phyloP scores from a whole-genome alignment of 1,140 invertebrate species.

The Drosophila persimilis region DNA sequence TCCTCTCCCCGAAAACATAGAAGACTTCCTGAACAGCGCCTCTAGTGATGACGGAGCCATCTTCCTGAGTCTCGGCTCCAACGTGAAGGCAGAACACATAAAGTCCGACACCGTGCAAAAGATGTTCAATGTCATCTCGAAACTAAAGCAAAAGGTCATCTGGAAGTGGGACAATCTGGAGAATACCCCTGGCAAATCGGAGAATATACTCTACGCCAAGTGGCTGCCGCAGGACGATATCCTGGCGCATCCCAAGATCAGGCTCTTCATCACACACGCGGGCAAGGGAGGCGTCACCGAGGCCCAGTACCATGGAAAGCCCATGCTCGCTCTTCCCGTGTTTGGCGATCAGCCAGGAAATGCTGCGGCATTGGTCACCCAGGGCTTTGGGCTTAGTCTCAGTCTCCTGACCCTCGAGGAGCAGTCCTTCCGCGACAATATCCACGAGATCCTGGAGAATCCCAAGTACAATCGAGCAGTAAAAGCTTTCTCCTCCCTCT shows the following conservation, averaged over 20 bases:
- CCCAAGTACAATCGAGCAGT: slow-evolving; percentile 49
- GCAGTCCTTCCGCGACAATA: slow-evolving; percentile 51
- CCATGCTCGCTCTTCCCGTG: slow-evolving; percentile 84
- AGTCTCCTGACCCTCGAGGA: slow-evolving; percentile 83
- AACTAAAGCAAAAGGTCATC: slow-evolving; percentile 83
- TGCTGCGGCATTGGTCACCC: slow-evolving; percentile 36
- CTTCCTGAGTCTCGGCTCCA: slow-evolving; percentile 86
- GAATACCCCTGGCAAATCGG: slow-evolving; percentile 80
- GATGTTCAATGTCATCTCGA: slow-evolving; percentile 83
- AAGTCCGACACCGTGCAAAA: slow-evolving; percentile 74
- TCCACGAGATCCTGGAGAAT: slow-evolving; percentile 58
- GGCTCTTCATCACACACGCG: slow-evolving; percentile 89
- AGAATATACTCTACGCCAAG: slow-evolving; percentile 84
- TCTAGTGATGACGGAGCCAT: slow-evolving; percentile 75
- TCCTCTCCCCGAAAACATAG: slow-evolving; percentile 58
- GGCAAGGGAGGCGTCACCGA: slow-evolving; percentile 85
- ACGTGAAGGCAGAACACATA: slow-evolving; percentile 81
- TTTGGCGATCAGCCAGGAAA: slow-evolving; percentile 78
- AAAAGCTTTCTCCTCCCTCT: slow-evolving; percentile 52
- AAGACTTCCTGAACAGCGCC: slow-evolving; percentile 48
- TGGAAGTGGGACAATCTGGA: slow-evolving; percentile 84
- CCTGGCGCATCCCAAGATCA: slow-evolving; percentile 85
- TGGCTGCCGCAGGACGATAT: slow-evolving; percentile 86
- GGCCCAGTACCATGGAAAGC: slow-evolving; percentile 83
- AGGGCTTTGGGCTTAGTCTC: slow-evolving; percentile 67